phyloP scores from a whole-genome alignment of 1,140 invertebrate genomes.

The Lethrus apterus region DNA sequence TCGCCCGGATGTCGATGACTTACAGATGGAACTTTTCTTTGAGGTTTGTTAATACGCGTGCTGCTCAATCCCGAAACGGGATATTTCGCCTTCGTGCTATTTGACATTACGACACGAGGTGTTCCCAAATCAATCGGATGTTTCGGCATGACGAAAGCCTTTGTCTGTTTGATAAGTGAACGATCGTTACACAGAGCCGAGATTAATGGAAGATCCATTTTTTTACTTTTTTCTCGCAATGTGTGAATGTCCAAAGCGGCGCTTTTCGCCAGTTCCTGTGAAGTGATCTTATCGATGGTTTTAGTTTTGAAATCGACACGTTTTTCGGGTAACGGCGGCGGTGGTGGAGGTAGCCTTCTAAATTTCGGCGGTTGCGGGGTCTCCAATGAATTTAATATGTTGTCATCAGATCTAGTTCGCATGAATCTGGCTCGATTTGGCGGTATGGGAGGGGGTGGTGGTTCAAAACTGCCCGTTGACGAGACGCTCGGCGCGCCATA shows the following conservation, averaged over 20 bases:
- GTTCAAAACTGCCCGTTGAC: constrained; percentile 49
- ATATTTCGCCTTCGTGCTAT: constrained; percentile 45
- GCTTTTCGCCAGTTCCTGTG: constrained; percentile 19
- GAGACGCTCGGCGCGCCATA: constrained; percentile 49
- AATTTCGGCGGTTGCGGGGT: constrained; percentile 51
- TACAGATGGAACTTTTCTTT: constrained; percentile 46
- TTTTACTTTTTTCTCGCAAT: constrained; percentile 76
- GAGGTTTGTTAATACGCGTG: constrained; percentile 49
- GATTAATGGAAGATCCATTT: constrained; percentile 80
- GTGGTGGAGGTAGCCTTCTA: constrained; percentile 62
- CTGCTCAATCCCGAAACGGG: constrained; percentile 55
- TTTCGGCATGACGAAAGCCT: constrained; percentile 69
- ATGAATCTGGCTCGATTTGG: constrained; percentile 50
- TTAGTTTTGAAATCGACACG: constrained; percentile 8
- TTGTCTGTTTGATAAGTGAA: constrained; percentile 75
- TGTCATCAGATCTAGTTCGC: constrained; percentile 68
- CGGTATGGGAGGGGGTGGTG: constrained; percentile 48
- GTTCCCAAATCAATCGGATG: constrained; percentile 33
- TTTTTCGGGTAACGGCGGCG: constrained; percentile 47
- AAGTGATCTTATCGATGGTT: background rate
- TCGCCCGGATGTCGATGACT: constrained; percentile 55
- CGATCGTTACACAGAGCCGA: constrained; percentile 84
- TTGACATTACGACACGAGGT: constrained; percentile 31
- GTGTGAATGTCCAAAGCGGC: constrained; percentile 68
- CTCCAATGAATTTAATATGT: constrained; percentile 56